A percentile compares a stretch with the other conserved stretches of the same genome.
phyloP scores from a whole-genome alignment of 2,888 invertebrate genomes.

The Drosophila sordidula region DNA sequence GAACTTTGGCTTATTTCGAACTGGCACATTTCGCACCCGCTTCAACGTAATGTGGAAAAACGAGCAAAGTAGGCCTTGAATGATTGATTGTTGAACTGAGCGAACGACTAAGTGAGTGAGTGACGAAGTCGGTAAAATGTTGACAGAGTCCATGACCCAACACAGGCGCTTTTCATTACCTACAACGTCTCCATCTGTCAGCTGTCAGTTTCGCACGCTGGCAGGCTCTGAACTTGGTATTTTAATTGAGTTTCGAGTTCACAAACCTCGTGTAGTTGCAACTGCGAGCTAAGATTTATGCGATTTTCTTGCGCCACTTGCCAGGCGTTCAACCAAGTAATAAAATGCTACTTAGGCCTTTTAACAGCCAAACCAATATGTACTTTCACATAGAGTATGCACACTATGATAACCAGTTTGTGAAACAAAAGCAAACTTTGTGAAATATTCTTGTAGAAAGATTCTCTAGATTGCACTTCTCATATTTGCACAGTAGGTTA shows the following conservation, averaged over 20 bases:
- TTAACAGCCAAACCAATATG: slow-evolving; percentile 2
- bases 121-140: slow-evolving; percentile 35
- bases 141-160: slow-evolving; percentile 61
- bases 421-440: neutral
- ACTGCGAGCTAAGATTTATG: slow-evolving; percentile 44
- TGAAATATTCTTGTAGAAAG: too few relatives aligned
- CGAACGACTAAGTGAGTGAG: slow-evolving; percentile 19
- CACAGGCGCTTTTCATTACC: slow-evolving; percentile 32
- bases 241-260: slow-evolving; percentile 75
- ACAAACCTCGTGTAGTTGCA: slow-evolving; percentile 30
- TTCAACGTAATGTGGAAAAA: slow-evolving; percentile 27
- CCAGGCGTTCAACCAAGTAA: slow-evolving; percentile 20
- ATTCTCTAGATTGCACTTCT: too few relatives aligned
- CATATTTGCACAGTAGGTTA: too few relatives aligned
- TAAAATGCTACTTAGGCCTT: slow-evolving; percentile 22
- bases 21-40: slow-evolving; percentile 71
- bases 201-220: slow-evolving; percentile 66
- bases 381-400: slow-evolving; percentile 1
- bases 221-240: slow-evolving; percentile 73
- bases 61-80: slow-evolving; percentile 29
- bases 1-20: slow-evolving; percentile 48
- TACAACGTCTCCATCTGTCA: slow-evolving; percentile 66
- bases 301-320: slow-evolving; percentile 42
- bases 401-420: neutral
- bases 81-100: slow-evolving; percentile 64